These are phyloP conservation scores for Thyatira batis DNA, from an alignment of 2,888 invertebrate species.

Conservation along the genomic window DNA sequence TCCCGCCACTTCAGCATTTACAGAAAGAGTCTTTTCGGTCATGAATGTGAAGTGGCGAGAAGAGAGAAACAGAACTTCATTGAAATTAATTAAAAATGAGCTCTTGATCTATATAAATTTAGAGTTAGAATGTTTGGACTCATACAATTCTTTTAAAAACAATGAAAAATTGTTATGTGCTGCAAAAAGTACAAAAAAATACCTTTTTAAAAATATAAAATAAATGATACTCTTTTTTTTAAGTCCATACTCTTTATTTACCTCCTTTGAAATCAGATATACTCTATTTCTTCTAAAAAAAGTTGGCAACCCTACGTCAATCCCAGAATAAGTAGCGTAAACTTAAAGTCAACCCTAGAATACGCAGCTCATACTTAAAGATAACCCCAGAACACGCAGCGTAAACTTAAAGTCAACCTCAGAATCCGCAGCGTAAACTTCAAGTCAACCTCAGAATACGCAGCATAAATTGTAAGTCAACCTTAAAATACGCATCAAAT, in stretches of 20 bases:
- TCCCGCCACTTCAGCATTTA: neutral
- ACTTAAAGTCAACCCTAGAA: too few species aligned
- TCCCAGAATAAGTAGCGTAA: too few species aligned
- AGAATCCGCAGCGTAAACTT: neutral
- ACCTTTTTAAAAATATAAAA: neutral
- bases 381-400: too few species aligned
- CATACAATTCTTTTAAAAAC: neutral
- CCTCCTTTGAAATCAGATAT: too few species aligned
- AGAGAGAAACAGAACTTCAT: slow-evolving; percentile 13
- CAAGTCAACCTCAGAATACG: too few species aligned
- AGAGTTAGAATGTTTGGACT: neutral
- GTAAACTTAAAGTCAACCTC: too few species aligned
- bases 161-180: neutral
- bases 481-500: neutral
- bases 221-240: too few species aligned
- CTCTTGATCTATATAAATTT: slow-evolving; percentile 13
- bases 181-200: neutral
- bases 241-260: too few species aligned
- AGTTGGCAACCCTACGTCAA: too few species aligned
- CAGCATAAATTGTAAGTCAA: too few species aligned
- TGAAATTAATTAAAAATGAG: slow-evolving; percentile 16
- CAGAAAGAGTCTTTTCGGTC: slow-evolving; percentile 14
- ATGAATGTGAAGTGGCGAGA: slow-evolving; percentile 19
- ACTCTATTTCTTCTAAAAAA: too few species aligned
- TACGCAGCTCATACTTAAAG: too few species aligned